phyloP scores from a whole-genome alignment of 2,797 vertebrate species.

The Microchirus variegatus region DNA sequence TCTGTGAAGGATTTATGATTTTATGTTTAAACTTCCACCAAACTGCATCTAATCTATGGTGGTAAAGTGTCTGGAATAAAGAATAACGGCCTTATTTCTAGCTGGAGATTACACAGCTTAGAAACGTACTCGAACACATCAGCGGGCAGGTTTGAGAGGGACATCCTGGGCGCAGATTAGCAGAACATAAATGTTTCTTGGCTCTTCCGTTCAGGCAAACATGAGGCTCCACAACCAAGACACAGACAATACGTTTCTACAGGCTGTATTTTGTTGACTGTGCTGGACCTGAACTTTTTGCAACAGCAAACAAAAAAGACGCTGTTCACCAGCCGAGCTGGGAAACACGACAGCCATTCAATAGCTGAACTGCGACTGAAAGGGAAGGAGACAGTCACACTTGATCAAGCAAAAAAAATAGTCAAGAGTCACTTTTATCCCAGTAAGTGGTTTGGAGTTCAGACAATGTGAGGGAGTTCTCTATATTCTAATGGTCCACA shows the following conservation, averaged over 20 bases:
- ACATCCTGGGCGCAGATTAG: slow-evolving; percentile 40
- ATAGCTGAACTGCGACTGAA: slow-evolving; percentile 35
- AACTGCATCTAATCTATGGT: slow-evolving; percentile 53
- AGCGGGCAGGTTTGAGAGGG: slow-evolving; percentile 28
- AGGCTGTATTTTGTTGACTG: slow-evolving; percentile 16
- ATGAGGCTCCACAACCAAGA: slow-evolving; percentile 1
- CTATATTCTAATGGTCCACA: not conserved
- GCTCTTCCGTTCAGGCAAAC: slow-evolving; percentile 17
- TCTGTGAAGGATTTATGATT: slow-evolving; percentile 31
- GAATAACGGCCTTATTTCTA: slow-evolving; percentile 27
- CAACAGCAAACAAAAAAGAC: not conserved
- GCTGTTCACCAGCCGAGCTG: slow-evolving; percentile 46
- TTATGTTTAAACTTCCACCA: slow-evolving; percentile 34
- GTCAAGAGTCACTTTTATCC: slow-evolving; percentile 3
- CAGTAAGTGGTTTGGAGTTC: not conserved
- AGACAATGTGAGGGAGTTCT: not conserved
- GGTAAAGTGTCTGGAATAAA: slow-evolving; percentile 34
- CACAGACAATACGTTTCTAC: slow-evolving; percentile 4
- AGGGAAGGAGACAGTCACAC: slow-evolving; percentile 33
- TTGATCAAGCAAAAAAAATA: slow-evolving; percentile 41
- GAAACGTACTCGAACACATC: slow-evolving; percentile 25
- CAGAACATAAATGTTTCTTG: slow-evolving; percentile 28
- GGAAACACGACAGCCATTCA: slow-evolving; percentile 50
- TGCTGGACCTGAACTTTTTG: slow-evolving; percentile 12
- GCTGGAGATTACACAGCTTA: slow-evolving; percentile 30